Conservation (phyloP, 2,888 invertebrate genomes). For the Tenthredo mesomela region DNA sequence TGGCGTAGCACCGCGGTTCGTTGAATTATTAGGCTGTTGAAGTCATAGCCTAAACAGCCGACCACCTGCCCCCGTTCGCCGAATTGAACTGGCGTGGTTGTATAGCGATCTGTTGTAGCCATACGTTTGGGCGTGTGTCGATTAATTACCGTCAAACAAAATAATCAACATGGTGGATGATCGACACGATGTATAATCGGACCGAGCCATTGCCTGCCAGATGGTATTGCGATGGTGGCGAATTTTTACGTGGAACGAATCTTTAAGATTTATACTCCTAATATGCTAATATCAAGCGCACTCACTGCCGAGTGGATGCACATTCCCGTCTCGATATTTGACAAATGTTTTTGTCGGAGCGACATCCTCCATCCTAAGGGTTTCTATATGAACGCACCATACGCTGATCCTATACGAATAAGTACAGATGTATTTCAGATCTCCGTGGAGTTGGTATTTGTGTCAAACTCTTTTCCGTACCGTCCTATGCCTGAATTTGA, state of each 20-base stretch:
- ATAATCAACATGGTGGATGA: conserved; percentile 15
- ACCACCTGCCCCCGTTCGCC: conserved; percentile 61
- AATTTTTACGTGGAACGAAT: neutral
- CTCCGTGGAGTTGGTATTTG: neutral
- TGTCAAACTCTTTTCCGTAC: neutral
- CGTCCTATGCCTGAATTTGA: neutral
- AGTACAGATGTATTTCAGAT: neutral
- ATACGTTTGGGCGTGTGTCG: neutral
- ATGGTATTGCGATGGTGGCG: neutral
- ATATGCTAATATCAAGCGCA: conserved; percentile 23
- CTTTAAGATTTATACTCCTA: conserved; percentile 6
- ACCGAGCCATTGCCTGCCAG: neutral
- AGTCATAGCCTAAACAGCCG: conserved; percentile 62
- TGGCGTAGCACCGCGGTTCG: conserved; percentile 54
- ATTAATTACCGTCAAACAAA: conserved; percentile 19
- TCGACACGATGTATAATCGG: conserved; percentile 17
- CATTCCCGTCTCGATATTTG: neutral
- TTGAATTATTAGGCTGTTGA: conserved; percentile 59
- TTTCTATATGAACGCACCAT: neutral
- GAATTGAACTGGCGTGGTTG: conserved; percentile 61
- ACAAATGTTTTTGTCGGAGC: neutral
- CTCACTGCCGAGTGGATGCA: neutral
- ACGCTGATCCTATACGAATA: neutral
- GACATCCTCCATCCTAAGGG: neutral
- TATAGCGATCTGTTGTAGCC: neutral